Evolutionary conservation across 2,113 vertebrate genomes (phyloP).

Genomic region (Sceloporus undulatus): DNA sequence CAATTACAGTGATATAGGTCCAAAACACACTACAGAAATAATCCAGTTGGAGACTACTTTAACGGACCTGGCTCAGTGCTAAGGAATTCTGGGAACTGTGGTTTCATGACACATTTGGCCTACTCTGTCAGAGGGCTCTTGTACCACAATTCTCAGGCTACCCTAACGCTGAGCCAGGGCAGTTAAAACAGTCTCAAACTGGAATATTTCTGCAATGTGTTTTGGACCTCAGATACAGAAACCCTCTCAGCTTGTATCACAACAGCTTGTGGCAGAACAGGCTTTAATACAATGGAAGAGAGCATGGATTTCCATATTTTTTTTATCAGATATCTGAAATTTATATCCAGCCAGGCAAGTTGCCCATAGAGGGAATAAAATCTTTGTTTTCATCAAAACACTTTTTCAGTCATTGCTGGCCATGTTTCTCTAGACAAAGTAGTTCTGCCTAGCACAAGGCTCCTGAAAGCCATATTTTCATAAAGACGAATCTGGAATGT

Average conservation of each 20-base stretch:
- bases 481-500: slow-evolving; percentile 74
- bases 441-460: slow-evolving; percentile 55
- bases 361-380: slow-evolving; percentile 57
- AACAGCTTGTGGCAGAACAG: background rate
- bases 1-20: background rate
- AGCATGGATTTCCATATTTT: background rate
- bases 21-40: too few species aligned
- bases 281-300: background rate
- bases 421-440: slow-evolving; percentile 65
- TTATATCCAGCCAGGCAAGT: slow-evolving; percentile 41
- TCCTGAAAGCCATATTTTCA: slow-evolving; percentile 72
- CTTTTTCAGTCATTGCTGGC: slow-evolving; percentile 39
- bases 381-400: slow-evolving; percentile 63
- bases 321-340: slow-evolving; percentile 48
- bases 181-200: too few species aligned
- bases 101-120: too few species aligned
- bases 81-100: too few species aligned
- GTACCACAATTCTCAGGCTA: too few species aligned
- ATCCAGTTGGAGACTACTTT: too few species aligned
- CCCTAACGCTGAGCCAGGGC: too few species aligned
- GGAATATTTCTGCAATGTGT: too few species aligned
- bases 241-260: background rate
- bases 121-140: too few species aligned
- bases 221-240: background rate
- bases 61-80: too few species aligned